phyloP scores from a whole-genome alignment of 2,113 vertebrate species.

The Anser cygnoides region DNA sequence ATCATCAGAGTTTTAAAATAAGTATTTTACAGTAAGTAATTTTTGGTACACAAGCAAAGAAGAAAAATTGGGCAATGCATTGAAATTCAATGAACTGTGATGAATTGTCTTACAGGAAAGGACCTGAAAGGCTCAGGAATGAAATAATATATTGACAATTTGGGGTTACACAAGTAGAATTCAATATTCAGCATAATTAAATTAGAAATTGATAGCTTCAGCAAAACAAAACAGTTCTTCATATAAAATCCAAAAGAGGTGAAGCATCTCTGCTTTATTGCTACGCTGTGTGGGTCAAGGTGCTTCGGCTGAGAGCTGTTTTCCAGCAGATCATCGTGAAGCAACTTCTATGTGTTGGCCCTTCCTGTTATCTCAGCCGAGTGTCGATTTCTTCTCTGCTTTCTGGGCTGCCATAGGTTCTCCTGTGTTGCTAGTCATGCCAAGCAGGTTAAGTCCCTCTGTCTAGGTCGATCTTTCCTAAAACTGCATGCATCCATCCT shows the following conservation, averaged over 20 bases:
- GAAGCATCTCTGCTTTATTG: neutral
- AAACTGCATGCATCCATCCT: neutral
- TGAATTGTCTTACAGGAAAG: neutral
- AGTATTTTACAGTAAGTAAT: slow-evolving; percentile 26
- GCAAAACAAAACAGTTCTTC: slow-evolving; percentile 34
- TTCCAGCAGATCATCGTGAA: slow-evolving; percentile 22
- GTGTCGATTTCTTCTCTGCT: slow-evolving; percentile 23
- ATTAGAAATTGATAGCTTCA: slow-evolving; percentile 59
- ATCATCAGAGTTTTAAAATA: slow-evolving; percentile 25
- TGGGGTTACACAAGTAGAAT: slow-evolving; percentile 49
- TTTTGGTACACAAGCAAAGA: neutral
- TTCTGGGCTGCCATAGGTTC: neutral
- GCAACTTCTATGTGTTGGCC: neutral
- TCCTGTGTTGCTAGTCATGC: neutral
- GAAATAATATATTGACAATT: slow-evolving; percentile 42
- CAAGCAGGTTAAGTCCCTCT: neutral
- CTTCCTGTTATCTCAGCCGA: neutral
- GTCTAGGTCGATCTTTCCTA: neutral
- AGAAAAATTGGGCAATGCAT: slow-evolving; percentile 23
- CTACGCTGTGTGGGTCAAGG: neutral
- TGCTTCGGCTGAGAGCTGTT: neutral
- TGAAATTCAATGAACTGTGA: slow-evolving; percentile 53
- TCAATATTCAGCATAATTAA: slow-evolving; percentile 61
- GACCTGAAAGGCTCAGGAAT: slow-evolving; percentile 27
- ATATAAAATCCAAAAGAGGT: neutral